Base-by-base conservation (phyloP, 2,888 invertebrate genomes). In the Drosophila atripex region DNA sequence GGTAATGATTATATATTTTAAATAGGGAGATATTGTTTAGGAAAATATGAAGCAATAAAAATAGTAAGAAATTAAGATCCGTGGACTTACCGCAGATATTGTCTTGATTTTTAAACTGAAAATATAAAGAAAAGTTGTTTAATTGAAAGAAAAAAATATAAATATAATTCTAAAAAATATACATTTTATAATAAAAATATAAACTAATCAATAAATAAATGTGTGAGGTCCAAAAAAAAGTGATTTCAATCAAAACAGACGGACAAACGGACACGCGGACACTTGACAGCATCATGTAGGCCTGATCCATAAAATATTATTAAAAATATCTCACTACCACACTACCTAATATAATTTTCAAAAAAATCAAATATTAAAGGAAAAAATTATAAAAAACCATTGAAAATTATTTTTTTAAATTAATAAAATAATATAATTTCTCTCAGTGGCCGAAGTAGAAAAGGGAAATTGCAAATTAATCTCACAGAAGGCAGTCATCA, bases 391-490 rank as follows among this genome's bases (percentile, higher is more conserved):
- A 1, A 25, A 25, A 25, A 25, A 25, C 8, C 1, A 25, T 8
- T 25, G n/a, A n/a, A n/a, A n/a, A n/a, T n/a, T n/a, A n/a, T n/a
- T n/a, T n/a, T n/a, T n/a, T n/a, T n/a, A n/a, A n/a, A n/a, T n/a
- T n/a, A n/a, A n/a, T 6, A 0, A 25, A 25, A 25, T 1, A 7
- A 6, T 25, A 6, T 7, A 9, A 28, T 47, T 61, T 59, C 28
- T n/a, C n/a, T 8, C 1, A 41, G 47, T 61, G 60, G 9, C 18
- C 2, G 1, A 7, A 6, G 7, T 8, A 9, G n/a, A 28, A 45
- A 9, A 5, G 8, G 9, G 8, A 21, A 30, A 46, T 23, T 47
- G 28, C 30, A 47, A 61, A 60, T 60, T 61, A 60, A 61, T 61
- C 61, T 46, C 23, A 3, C 21, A 39, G 16, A 39, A 39, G 2